Base-by-base conservation (phyloP, 2,113 vertebrate genomes). In the Toxotes jaculatrix region DNA sequence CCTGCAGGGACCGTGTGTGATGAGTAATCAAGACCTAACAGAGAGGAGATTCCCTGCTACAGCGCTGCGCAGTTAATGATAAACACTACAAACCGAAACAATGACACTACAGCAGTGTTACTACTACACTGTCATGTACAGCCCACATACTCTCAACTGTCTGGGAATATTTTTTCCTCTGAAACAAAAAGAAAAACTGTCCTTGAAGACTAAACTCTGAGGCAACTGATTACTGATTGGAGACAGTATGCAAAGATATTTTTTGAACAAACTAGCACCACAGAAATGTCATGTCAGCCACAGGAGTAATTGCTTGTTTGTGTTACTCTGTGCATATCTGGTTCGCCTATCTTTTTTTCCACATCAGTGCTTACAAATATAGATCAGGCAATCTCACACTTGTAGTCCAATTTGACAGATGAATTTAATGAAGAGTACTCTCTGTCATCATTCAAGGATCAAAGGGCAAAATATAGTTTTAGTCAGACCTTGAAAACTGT, bases 301-400 rank as follows among this genome's bases (percentile, higher is more conserved):
- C 75, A 34, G 32, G 65, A 82, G 81, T 89, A 91, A 92, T 90
- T 88, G 87, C 82, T 86, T 91, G 88, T 82, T 88, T 90, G 78
- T 72, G 74, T 79, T 77, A 45, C 74, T 65, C 38, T 62, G 63
- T 82, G 60, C 56, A 63, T 76, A 69, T 84, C 89, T 85, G 83
- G 51, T 71, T 88, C 79, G 83, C 83, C 66, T 49, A 11, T 38
- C 11, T 61, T 81, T 79, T 60, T 5, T 65, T 70, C 42, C 82
- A 87, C 74, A 88, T 93, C 88, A 89, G 70, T 90, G 82, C 68
- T 69, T 71, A 73, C 87, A 88, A 92, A 88, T 92, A 88, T 90
- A 88, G 87, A 91, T 85, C 78, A 87, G 76, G 65, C 76, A 0
- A 23, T 61, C 78, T 79, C 68, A 32, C 55, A 53, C 57, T 78